phyloP scores from a whole-genome alignment of 1,140 invertebrate species.

The Drosophila pallidifrons region DNA sequence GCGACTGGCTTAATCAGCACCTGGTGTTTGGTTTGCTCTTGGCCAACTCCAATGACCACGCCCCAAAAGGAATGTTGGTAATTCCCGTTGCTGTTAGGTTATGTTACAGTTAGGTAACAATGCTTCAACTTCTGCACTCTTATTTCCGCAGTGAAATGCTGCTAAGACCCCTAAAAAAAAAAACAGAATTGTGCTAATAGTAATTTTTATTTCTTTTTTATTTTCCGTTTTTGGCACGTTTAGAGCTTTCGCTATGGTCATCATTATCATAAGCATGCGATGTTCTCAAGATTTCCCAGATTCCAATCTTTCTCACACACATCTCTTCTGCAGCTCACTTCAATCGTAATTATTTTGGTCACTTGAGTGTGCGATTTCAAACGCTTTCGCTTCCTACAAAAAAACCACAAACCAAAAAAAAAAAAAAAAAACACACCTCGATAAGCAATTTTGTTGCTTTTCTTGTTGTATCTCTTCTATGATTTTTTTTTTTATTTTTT shows the following conservation, averaged over 20 bases:
- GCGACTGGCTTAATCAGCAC: slow-evolving; percentile 3
- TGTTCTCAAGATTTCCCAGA: slow-evolving; percentile 22
- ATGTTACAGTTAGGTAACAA: background rate
- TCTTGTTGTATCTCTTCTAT: background rate
- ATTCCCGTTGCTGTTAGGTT: background rate
- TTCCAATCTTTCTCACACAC: slow-evolving; percentile 40
- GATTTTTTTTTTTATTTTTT: background rate
- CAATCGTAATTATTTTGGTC: slow-evolving; percentile 53
- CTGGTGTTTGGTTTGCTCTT: slow-evolving; percentile 7
- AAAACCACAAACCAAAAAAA: slow-evolving; percentile 20
- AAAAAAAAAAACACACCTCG: slow-evolving; percentile 16
- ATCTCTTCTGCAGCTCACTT: slow-evolving; percentile 17
- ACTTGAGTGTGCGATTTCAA: slow-evolving; percentile 71
- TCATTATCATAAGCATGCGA: slow-evolving; percentile 22
- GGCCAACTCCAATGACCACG: slow-evolving; percentile 1
- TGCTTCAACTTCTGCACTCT: background rate
- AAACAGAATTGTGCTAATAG: background rate
- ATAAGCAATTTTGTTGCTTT: slow-evolving; percentile 3
- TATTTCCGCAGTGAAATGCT: background rate
- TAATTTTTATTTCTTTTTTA: background rate
- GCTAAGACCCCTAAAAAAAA: background rate
- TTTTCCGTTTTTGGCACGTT: slow-evolving; percentile 1
- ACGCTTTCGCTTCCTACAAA: slow-evolving; percentile 69
- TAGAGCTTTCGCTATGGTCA: slow-evolving; percentile 27
- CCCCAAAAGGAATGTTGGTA: background rate